Percentiles rank a stretch among this genome's conserved stretches.
Conservation (phyloP, 2,113 vertebrate species). For the Grallaria varia region DNA sequence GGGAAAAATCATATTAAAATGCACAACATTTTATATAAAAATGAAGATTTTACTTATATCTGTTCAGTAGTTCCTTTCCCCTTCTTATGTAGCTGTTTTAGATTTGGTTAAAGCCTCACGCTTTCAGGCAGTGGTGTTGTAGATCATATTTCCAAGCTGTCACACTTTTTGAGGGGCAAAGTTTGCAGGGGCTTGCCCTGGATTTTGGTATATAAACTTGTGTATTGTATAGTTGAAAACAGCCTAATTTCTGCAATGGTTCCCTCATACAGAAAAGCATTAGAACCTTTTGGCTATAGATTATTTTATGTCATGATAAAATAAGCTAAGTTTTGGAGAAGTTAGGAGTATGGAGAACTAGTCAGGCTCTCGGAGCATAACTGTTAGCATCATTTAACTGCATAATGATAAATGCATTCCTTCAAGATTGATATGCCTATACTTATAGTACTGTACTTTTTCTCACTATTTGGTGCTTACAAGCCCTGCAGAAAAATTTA, state of each 20-base stretch:
- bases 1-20: slow-evolving; percentile 71
- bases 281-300: background rate
- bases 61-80: slow-evolving; percentile 53
- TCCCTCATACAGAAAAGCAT: background rate
- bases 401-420: background rate
- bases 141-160: slow-evolving; percentile 62
- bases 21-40: slow-evolving; percentile 68
- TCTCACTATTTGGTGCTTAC: background rate
- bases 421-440: background rate
- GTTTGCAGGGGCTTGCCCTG: slow-evolving; percentile 25
- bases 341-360: background rate
- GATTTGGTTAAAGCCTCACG: slow-evolving; percentile 55
- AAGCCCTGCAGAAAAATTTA: background rate
- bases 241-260: slow-evolving; percentile 2
- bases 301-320: slow-evolving; percentile 41
- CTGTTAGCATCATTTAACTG: background rate
- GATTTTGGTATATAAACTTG: slow-evolving; percentile 29
- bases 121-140: slow-evolving; percentile 43
- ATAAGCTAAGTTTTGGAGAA: slow-evolving; percentile 21
- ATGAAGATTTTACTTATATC: slow-evolving; percentile 72
- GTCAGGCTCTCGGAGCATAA: background rate
- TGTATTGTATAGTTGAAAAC: background rate
- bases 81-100: slow-evolving; percentile 60
- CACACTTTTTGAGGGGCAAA: background rate
- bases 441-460: background rate